A percentile compares a stretch with the other conserved stretches of the same genome.
Evolutionary conservation across 2,797 vertebrate species (phyloP).

Genomic region (Arnoldichthys spilopterus): DNA sequence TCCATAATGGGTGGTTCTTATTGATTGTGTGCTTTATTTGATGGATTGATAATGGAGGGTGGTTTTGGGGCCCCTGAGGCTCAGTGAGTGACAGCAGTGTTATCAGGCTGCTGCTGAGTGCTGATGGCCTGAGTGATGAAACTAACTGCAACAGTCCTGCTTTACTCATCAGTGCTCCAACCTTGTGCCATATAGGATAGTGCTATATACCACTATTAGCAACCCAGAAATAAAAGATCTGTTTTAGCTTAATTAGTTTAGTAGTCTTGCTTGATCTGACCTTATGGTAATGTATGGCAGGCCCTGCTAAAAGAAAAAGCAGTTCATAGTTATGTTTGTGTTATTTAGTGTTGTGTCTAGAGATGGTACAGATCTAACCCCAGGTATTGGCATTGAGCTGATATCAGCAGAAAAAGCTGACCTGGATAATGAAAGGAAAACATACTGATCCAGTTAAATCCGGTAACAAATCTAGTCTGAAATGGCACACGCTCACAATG

Average conservation of each 20-base stretch:
- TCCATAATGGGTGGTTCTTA: conserved; percentile 12
- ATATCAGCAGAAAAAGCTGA: background rate
- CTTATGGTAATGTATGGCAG: background rate
- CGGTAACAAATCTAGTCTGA: background rate
- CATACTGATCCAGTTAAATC: background rate
- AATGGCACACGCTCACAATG: background rate
- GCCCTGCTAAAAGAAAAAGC: background rate
- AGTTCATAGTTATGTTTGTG: background rate
- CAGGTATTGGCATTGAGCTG: background rate
- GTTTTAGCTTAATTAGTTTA: background rate
- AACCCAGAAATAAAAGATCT: background rate
- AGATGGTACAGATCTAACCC: background rate
- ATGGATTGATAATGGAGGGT: conserved; percentile 5
- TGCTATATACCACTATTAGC: background rate
- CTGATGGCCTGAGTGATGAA: conserved; percentile 43
- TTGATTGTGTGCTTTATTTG: conserved; percentile 16
- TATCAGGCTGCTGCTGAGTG: background rate
- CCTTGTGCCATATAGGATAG: background rate
- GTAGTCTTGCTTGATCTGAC: background rate
- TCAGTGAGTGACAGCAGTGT: conserved; percentile 7
- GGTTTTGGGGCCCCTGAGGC: conserved; percentile 14
- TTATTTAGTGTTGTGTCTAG: background rate
- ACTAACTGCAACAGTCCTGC: conserved; percentile 26
- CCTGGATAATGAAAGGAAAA: background rate
- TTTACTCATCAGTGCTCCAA: background rate